Conservation (phyloP, 2,888 invertebrate genomes). For the Tigriopus californicus region DNA sequence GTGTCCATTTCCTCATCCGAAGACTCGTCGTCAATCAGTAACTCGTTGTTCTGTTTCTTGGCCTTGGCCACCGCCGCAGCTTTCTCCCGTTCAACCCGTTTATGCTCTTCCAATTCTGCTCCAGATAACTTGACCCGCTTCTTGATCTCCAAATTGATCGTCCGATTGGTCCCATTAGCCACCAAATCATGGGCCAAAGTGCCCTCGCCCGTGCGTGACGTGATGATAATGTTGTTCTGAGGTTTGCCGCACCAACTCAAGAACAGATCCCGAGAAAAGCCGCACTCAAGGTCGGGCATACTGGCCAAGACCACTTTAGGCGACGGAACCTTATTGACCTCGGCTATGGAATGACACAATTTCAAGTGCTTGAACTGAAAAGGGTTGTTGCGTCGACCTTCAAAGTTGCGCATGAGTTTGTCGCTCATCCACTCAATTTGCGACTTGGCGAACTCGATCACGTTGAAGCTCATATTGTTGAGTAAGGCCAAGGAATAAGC, state of each 20-base stretch:
- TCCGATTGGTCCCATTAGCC: constrained; percentile 29
- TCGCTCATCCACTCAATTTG: constrained; percentile 99
- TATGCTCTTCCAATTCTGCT: constrained; percentile 35
- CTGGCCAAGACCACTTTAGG: constrained; percentile 89
- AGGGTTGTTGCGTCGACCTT: constrained; percentile 55
- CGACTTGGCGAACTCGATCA: constrained; percentile 95
- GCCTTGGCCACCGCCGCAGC: constrained; percentile 18
- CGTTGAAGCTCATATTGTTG: constrained; percentile 93
- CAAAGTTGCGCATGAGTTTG: constrained; percentile 78
- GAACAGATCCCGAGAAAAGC: constrained; percentile 84
- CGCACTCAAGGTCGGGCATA: constrained; percentile 81
- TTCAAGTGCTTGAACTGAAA: constrained; percentile 41
- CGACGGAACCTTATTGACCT: constrained; percentile 54
- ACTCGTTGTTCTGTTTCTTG: neutral
- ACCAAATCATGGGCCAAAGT: constrained; percentile 35
- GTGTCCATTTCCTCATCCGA: constrained; percentile 27
- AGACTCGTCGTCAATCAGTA: neutral
- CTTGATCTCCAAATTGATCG: constrained; percentile 29
- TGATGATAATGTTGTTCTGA: constrained; percentile 83
- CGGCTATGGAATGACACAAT: constrained; percentile 74
- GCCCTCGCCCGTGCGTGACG: constrained; percentile 41
- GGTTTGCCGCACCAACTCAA: constrained; percentile 78
- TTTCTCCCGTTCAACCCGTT: constrained; percentile 24
- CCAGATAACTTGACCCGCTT: constrained; percentile 36
- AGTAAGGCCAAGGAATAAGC: constrained; percentile 82